Evolutionary conservation across 2,797 vertebrate genomes (phyloP), one percentile per base, ranked within the genome.

Genomic region (Arrhamphus sclerolepis): DNA sequence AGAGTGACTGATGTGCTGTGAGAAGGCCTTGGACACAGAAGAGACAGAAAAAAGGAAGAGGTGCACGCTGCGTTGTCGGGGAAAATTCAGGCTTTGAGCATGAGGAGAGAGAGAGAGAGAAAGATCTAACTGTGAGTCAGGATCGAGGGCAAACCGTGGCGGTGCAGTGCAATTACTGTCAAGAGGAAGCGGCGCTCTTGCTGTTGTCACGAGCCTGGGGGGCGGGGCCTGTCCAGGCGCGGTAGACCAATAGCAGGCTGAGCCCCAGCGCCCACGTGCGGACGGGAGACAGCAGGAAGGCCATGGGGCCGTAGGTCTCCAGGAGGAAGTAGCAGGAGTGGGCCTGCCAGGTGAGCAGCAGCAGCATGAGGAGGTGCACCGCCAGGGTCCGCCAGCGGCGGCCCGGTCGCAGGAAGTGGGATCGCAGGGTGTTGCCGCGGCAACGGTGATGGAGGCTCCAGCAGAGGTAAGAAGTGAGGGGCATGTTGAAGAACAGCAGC

Each of bases 401-500:
- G 54, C 82, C 92, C 19, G 72, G 72, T 0, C 92, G 89, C 59
- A 24, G 68, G 55, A 97, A 67, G 77, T 98, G 96, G 46, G 96
- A 96, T 19, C 70, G 78, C 75, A 99, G 95, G 80, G 83, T 88
- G 85, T 92, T 92, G 43, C 97, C 96, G 5, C 81, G 91, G 84
- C 92, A 95, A n/a, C 96, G 94, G 65, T 94, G 92, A 54, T 94
- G 81, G 62, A 98, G 89, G 86, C 94, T 95, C 98, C 98, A 99
- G 90, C 96, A 96, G 57, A 97, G 90, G 75, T 99, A 99, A 67
- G 75, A 90, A 75, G 90, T 96, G 79, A 99, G 78, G 1, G 98
- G 98, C 79, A 97, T 86, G 89, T 99, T 99, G 90, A 97, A 99
- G 89, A 98, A 97, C 6, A 92, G 4, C 80, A 99, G 53, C 98